phyloP scores from a whole-genome alignment of 1,140 invertebrate species.

The Lepidurus packardi region DNA sequence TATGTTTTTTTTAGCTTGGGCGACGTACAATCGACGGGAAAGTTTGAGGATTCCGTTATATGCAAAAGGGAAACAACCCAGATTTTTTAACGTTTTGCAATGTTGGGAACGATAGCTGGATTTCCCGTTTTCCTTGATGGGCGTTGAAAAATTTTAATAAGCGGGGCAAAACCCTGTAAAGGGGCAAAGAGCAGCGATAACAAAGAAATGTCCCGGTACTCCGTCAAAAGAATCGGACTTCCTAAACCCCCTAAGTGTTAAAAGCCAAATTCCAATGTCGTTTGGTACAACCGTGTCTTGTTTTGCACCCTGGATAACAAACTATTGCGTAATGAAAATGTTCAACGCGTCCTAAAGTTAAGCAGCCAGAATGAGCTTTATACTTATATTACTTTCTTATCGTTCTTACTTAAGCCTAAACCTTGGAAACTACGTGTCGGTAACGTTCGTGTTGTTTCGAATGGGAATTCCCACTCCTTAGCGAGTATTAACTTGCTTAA shows the following conservation, averaged over 20 bases:
- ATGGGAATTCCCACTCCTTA: not conserved
- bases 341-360: not conserved
- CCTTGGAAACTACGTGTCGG: not conserved
- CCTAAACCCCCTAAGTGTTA: not conserved
- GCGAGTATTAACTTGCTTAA: not conserved
- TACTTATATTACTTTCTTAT: not conserved
- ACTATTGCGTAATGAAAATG: not conserved
- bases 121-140: constrained; percentile 1
- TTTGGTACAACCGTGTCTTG: not conserved
- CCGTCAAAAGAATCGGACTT: not conserved
- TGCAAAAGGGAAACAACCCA: not conserved
- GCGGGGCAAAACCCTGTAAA: not conserved
- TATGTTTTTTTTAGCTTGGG: not conserved
- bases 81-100: not conserved
- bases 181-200: not conserved
- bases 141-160: not conserved
- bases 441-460: not conserved
- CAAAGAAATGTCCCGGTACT: not conserved
- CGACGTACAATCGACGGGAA: not conserved
- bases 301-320: not conserved
- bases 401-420: not conserved
- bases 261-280: not conserved
- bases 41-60: not conserved
- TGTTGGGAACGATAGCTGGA: not conserved
- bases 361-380: not conserved